A percentile compares a stretch with the other conserved stretches of the same genome.
phyloP scores from a whole-genome alignment of 2,113 vertebrate species.

The Bucco capensis region DNA sequence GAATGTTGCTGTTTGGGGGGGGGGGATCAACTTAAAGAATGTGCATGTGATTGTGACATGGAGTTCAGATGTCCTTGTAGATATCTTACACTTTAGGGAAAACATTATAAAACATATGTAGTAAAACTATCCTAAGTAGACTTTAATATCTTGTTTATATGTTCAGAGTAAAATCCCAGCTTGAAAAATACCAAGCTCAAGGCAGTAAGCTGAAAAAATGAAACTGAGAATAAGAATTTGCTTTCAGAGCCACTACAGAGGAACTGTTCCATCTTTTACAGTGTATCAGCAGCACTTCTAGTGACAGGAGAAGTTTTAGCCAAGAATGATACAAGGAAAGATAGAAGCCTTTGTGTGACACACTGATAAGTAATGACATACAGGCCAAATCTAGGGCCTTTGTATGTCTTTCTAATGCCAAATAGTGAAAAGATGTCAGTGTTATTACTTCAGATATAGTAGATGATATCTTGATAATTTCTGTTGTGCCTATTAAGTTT shows the following conservation, averaged over 20 bases:
- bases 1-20: neutral
- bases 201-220: neutral
- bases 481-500: neutral
- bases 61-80: neutral
- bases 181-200: neutral
- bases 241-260: neutral
- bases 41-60: neutral
- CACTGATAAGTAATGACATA: neutral
- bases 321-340: neutral
- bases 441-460: neutral
- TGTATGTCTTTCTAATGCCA: neutral
- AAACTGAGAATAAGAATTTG: neutral
- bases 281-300: neutral
- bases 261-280: neutral
- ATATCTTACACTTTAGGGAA: neutral
- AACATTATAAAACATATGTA: neutral
- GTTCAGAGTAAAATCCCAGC: neutral
- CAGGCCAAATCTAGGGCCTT: neutral
- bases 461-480: neutral
- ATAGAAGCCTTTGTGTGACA: neutral
- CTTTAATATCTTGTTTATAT: neutral
- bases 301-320: neutral
- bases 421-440: neutral
- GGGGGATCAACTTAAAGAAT: neutral
- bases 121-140: neutral